Conservation (phyloP, 64 coral and sea anemone species). For the Dendrophyllia cribrosa region DNA sequence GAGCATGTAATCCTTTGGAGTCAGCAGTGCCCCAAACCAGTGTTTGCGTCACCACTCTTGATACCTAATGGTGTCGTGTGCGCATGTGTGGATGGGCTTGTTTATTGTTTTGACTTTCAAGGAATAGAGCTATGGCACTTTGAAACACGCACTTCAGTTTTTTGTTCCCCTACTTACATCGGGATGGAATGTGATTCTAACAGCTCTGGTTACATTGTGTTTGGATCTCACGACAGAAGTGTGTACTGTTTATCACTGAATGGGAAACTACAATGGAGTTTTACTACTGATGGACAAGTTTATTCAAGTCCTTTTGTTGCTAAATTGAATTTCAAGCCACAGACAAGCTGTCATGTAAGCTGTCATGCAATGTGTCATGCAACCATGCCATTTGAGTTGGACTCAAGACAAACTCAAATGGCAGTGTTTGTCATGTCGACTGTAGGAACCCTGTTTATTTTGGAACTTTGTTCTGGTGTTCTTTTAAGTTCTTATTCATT, state of each 20-base stretch:
- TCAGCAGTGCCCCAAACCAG: constrained; percentile 78
- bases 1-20: constrained; percentile 63
- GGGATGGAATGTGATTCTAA: background rate
- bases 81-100: constrained; percentile 67
- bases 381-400: background rate
- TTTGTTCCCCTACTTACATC: constrained; percentile 71
- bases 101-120: constrained; percentile 70
- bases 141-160: constrained; percentile 49
- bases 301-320: constrained; percentile 90
- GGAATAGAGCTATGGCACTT: constrained; percentile 76
- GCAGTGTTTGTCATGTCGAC: constrained; percentile 74
- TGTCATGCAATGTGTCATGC: background rate
- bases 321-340: background rate
- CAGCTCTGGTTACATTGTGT: constrained; percentile 19
- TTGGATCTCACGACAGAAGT: constrained; percentile 83
- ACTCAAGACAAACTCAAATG: background rate
- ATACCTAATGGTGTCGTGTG: constrained; percentile 54
- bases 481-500: constrained; percentile 54
- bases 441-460: constrained; percentile 73
- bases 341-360: background rate
- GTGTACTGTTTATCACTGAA: constrained; percentile 79
- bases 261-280: constrained; percentile 77
- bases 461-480: constrained; percentile 63
- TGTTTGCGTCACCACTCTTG: constrained; percentile 87
- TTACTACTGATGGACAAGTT: constrained; percentile 69